These are phyloP conservation scores for Protonibea diacanthus DNA, from an alignment of 2,797 vertebrate species.

Conservation along the genomic window DNA sequence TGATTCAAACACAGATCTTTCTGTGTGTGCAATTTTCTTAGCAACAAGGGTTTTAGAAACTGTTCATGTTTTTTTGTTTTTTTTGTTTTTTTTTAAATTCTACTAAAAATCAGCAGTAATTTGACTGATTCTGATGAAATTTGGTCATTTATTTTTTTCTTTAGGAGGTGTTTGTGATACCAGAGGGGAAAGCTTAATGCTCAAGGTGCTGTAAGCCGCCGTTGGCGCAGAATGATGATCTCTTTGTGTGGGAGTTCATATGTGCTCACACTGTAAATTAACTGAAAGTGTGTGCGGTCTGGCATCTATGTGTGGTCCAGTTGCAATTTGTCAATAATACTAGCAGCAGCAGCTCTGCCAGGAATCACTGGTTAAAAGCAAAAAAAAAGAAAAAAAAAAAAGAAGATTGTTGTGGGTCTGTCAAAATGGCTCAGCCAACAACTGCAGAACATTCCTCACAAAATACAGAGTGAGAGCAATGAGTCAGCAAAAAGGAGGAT, in stretches of 20 bases:
- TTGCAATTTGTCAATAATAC: conserved; percentile 6
- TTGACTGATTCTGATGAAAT: neutral
- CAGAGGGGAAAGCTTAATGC: neutral
- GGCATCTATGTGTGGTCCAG: conserved; percentile 1
- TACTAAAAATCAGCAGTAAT: too few relatives aligned
- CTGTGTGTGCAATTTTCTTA: neutral
- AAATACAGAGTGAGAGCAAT: conserved; percentile 35
- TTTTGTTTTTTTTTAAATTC: too few relatives aligned
- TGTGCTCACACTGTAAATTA: conserved; percentile 2
- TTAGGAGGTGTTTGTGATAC: neutral
- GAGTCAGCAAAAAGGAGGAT: conserved; percentile 61
- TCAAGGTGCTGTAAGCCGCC: neutral
- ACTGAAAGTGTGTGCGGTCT: neutral
- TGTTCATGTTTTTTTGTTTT: neutral
- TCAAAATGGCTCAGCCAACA: conserved; percentile 27
- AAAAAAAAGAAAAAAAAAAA: neutral
- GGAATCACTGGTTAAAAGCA: neutral
- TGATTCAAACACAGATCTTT: neutral
- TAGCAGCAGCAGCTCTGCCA: neutral
- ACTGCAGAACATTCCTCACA: conserved; percentile 52
- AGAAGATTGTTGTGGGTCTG: conserved; percentile 30
- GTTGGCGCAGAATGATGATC: conserved; percentile 7
- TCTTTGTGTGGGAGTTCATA: conserved; percentile 3
- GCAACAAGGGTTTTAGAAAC: neutral
- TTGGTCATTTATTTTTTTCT: neutral